phyloP scores from a whole-genome alignment of 1,140 invertebrate species.

The Lepidurus arcticus region DNA sequence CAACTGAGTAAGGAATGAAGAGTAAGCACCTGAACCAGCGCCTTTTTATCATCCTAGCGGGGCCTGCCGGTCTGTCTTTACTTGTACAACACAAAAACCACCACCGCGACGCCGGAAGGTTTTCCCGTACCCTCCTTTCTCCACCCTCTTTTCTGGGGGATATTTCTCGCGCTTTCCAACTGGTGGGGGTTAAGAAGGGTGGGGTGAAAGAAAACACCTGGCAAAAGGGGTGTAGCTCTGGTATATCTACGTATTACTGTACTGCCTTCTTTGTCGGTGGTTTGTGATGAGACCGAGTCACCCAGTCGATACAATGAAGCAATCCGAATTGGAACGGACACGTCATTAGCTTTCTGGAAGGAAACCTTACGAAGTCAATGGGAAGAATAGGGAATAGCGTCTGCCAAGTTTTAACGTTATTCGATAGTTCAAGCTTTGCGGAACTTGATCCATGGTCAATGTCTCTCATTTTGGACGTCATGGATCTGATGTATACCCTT shows the following conservation, averaged over 20 bases:
- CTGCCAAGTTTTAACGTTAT: background rate
- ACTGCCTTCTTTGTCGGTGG: background rate
- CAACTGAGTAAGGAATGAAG: background rate
- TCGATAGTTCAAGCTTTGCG: background rate
- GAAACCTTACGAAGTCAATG: background rate
- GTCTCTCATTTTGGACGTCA: background rate
- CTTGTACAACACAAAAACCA: background rate
- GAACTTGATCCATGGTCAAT: background rate
- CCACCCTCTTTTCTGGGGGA: background rate
- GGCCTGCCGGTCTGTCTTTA: background rate
- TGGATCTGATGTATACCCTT: background rate
- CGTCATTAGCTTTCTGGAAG: background rate
- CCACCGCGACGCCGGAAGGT: constrained; percentile 5
- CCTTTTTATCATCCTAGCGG: background rate
- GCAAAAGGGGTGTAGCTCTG: background rate
- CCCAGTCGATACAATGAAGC: too few species aligned
- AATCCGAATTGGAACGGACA: background rate
- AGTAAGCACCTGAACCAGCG: background rate
- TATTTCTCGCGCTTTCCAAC: background rate
- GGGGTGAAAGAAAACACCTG: background rate
- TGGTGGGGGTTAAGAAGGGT: background rate
- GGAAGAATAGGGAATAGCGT: background rate
- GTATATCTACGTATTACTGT: background rate
- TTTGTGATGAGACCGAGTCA: background rate
- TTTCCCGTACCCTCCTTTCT: background rate